A percentile compares a stretch with the other conserved stretches of the same genome.
Evolutionary conservation across 1,140 invertebrate genomes (phyloP).

Genomic region (Leptestheria dahalacensis): DNA sequence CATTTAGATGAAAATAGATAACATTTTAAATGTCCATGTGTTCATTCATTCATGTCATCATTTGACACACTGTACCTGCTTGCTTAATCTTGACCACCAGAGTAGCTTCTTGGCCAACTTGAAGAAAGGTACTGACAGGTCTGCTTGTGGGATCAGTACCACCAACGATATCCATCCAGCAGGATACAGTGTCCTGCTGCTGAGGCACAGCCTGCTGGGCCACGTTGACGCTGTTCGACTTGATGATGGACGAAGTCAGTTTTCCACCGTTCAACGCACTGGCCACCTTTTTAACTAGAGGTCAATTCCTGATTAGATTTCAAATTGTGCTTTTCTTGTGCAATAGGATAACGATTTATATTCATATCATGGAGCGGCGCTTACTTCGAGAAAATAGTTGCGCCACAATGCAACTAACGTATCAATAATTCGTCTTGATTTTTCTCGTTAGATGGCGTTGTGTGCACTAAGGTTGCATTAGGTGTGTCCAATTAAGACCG

Average conservation of each 20-base stretch:
- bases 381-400: no score
- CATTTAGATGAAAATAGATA: no score
- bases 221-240: neutral
- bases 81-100: constrained; percentile 48
- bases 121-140: constrained; percentile 20
- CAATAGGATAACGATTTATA: no score
- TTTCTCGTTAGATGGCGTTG: no score
- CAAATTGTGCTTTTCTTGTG: no score
- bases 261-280: neutral
- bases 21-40: no score
- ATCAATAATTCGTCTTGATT: no score
- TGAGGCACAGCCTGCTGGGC: constrained; percentile 19
- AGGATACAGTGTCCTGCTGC: constrained; percentile 34
- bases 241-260: neutral
- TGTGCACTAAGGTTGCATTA: no score
- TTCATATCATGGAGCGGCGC: no score
- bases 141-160: constrained; percentile 22
- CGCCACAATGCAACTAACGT: no score
- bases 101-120: constrained; percentile 45
- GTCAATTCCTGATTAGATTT: neutral
- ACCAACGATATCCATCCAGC: constrained; percentile 51
- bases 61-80: constrained; percentile 5
- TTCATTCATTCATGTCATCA: no score
- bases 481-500: no score
- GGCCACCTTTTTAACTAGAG: neutral